phyloP scores from a whole-genome alignment of 2,113 vertebrate genomes.

The Onychostruthus taczanowskii region DNA sequence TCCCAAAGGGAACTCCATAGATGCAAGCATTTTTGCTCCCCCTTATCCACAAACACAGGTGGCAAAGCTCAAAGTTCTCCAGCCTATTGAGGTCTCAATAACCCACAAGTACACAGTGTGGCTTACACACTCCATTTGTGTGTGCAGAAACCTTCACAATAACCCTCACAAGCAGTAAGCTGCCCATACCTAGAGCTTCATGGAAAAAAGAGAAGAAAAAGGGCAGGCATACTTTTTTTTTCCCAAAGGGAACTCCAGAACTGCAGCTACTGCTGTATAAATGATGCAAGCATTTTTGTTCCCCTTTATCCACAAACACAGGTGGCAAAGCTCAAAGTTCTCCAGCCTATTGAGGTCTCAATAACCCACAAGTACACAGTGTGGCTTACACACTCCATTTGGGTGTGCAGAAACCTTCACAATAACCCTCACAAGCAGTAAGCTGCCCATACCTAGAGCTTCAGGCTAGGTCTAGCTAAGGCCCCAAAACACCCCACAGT shows the following conservation, averaged over 20 bases:
- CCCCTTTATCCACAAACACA: not conserved
- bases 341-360: not conserved
- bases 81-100: not conserved
- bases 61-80: not conserved
- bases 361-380: not conserved
- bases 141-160: not conserved
- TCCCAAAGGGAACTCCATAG: not conserved
- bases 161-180: not conserved
- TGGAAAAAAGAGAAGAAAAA: no score
- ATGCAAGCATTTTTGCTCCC: not conserved
- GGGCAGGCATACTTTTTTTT: no score
- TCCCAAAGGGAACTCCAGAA: not conserved
- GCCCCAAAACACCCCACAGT: not conserved
- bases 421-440: not conserved
- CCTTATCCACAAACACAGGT: not conserved
- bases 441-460: not conserved
- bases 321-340: not conserved
- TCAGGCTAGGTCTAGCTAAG: not conserved
- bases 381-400: not conserved
- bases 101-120: not conserved
- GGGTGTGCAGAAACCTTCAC: not conserved
- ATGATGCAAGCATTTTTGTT: not conserved
- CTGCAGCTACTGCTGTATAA: not conserved
- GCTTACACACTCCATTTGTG: not conserved
- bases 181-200: not conserved